These are phyloP conservation scores for Helarctos malayanus DNA, from an alignment of 2,797 vertebrate genomes.

Conservation along the genomic window DNA sequence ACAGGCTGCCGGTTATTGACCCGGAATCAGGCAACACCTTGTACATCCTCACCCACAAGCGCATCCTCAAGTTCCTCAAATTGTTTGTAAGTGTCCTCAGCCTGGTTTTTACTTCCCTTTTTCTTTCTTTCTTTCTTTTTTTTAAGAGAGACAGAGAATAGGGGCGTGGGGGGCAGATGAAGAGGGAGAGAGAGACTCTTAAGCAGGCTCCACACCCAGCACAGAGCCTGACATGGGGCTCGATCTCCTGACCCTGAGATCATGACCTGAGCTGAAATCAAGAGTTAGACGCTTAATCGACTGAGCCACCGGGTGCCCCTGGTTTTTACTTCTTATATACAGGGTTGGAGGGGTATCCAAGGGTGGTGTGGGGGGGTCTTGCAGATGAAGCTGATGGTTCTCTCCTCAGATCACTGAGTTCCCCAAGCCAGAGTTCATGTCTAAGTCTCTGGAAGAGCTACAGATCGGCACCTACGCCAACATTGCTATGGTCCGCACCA, in stretches of 20 bases:
- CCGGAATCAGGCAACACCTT: constrained; percentile 97
- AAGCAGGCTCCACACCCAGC: background rate
- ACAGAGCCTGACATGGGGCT: background rate
- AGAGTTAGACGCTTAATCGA: background rate
- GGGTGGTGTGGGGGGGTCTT: background rate
- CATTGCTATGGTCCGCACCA: constrained; percentile 96
- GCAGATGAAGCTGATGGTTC: constrained; percentile 61
- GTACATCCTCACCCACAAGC: constrained; percentile 99
- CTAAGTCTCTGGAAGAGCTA: constrained; percentile 93
- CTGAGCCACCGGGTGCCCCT: background rate
- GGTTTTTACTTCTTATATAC: background rate
- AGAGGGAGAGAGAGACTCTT: background rate
- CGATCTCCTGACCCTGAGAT: background rate
- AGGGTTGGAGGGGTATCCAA: background rate
- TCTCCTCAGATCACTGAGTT: constrained; percentile 96
- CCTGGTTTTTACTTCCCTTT: background rate
- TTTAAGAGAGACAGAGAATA: background rate
- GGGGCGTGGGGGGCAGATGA: background rate
- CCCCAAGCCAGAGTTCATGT: constrained; percentile 96
- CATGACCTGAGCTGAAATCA: background rate
- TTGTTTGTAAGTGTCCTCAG: constrained; percentile 94
- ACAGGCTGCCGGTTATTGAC: constrained; percentile 98
- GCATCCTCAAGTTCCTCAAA: constrained; percentile 99
- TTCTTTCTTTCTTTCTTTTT: background rate
- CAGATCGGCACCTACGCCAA: constrained; percentile 96